Base-by-base conservation (phyloP, 2,797 vertebrate species). In the Esox masquinongy region DNA sequence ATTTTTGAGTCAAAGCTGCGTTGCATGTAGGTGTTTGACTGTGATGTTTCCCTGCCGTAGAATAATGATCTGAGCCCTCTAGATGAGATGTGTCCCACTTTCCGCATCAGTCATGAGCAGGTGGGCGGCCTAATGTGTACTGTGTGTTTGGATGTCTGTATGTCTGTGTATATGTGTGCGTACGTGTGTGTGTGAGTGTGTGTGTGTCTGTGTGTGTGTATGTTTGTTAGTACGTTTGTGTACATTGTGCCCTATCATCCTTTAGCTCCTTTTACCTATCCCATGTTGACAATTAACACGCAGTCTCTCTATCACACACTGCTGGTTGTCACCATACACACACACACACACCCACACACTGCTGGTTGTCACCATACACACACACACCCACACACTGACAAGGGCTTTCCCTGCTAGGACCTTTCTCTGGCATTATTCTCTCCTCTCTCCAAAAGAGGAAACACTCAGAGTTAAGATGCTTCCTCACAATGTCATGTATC, bases 401-500 rank as follows among this genome's bases (percentile, higher is more conserved):
- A 19, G 26, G 53, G 8, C 29, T 36, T 29, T 70, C 68, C 68
- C 22, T n/a, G 39, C 43, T 49, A 24, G 39, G 39, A 47, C 43
- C 29, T 43, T 39, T 70, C n/a, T 49, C 39, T 36, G 43, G 68
- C 78, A 77, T 80, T 75, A 75, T 70, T 79, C 61, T 47, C 50
- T 76, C 83, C 79, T 71, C 79, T 80, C 29, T 53, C 76, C 80
- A 78, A 75, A 80, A 82, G 76, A 85, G 77, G 76, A 84, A 79
- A 77, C 85, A 73, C 72, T 80, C 79, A 76, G 84, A 76, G 72
- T 80, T 76, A 79, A 82, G 80, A 82, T 79, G 76, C 76, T 85
- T 82, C 80, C 82, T 86, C 83, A 82, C 83, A 79, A 68, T 79
- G 85, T 87, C 84, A 83, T 74, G 72, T 79, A 76, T 82, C 76